Conservation (phyloP, 2,113 vertebrate species). For the Lepisosteus oculatus region DNA sequence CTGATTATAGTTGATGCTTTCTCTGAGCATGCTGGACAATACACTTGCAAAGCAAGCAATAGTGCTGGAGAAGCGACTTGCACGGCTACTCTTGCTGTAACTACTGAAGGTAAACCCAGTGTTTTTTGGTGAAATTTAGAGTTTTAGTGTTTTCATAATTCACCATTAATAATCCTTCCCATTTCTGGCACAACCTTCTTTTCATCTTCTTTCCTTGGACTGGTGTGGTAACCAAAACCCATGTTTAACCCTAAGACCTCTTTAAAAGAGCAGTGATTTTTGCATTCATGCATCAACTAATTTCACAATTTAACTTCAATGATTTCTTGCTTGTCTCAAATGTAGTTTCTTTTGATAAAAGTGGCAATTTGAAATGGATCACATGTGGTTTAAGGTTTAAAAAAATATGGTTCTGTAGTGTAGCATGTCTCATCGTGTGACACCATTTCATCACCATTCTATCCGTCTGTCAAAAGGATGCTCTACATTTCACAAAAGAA, state of each 20-base stretch:
- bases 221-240: background rate
- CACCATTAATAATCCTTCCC: slow-evolving; percentile 24
- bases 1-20: slow-evolving; percentile 91
- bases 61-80: slow-evolving; percentile 75
- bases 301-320: slow-evolving; percentile 25
- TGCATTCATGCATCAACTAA: slow-evolving; percentile 36
- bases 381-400: background rate
- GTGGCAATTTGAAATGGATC: background rate
- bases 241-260: slow-evolving; percentile 10
- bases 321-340: background rate
- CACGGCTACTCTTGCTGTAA: slow-evolving; percentile 75
- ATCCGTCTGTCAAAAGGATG: slow-evolving; percentile 3
- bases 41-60: slow-evolving; percentile 84
- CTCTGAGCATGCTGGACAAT: slow-evolving; percentile 83
- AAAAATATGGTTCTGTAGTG: background rate
- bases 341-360: background rate
- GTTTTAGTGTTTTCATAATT: slow-evolving; percentile 21
- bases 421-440: background rate
- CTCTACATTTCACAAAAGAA: background rate
- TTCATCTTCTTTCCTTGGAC: background rate
- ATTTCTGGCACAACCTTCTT: background rate
- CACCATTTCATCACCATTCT: background rate
- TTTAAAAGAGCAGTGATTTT: slow-evolving; percentile 11
- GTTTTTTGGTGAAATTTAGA: background rate
- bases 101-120: slow-evolving; percentile 39